Evolutionary conservation across 2,113 vertebrate species (phyloP).

Genomic region (Xerus inauris): DNA sequence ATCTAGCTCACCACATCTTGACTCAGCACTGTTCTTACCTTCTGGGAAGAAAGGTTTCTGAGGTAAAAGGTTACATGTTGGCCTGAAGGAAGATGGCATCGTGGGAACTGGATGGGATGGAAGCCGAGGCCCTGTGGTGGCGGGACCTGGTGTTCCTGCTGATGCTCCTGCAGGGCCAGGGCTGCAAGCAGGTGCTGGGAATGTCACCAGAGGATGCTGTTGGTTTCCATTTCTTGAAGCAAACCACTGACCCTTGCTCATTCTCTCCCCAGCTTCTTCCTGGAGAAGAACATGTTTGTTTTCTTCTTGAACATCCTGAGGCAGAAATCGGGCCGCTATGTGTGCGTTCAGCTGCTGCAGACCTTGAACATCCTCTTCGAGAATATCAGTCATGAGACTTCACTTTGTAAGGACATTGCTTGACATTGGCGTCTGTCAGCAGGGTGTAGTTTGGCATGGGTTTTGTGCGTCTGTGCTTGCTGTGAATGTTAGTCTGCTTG

Average conservation of each 20-base stretch:
- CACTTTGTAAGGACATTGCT: constrained; percentile 91
- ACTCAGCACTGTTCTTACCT: background rate
- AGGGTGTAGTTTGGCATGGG: background rate
- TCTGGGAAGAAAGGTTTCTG: background rate
- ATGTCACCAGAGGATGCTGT: background rate
- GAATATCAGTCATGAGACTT: constrained; percentile 99
- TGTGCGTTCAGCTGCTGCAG: constrained; percentile 98
- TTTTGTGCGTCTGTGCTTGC: background rate
- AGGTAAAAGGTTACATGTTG: background rate
- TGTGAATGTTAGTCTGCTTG: background rate
- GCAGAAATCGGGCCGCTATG: constrained; percentile 97
- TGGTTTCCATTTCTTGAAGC: background rate
- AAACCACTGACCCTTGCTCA: background rate
- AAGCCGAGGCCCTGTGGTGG: fast-evolving
- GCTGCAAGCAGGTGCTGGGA: fast-evolving
- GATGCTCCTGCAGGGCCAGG: background rate
- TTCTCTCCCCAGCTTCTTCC: constrained; percentile 93
- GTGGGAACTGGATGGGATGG: background rate
- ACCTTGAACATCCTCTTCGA: constrained; percentile 99
- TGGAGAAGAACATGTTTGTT: constrained; percentile 99
- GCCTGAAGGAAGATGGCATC: background rate
- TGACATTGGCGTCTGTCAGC: background rate
- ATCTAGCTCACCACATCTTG: background rate
- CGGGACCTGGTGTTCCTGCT: fast-evolving
- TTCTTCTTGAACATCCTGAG: constrained; percentile 99